Conservation (phyloP, 64 coral and sea anemone genomes). For the Exaiptasia diaphana region DNA sequence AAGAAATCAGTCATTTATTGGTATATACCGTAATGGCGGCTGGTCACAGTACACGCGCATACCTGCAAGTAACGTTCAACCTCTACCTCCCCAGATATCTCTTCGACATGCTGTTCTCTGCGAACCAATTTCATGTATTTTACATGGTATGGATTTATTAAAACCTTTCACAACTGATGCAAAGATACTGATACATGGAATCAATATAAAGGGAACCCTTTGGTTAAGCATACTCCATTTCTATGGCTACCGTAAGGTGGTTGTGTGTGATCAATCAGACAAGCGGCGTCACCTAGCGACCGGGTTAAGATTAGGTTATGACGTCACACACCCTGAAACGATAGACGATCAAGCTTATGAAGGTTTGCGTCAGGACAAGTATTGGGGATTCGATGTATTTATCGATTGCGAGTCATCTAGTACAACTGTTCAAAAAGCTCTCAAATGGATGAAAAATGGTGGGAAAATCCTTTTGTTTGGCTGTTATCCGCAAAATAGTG, state of each 20-base stretch:
- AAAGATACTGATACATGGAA: constrained; percentile 69
- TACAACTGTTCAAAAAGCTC: constrained; percentile 44
- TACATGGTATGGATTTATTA: constrained; percentile 67
- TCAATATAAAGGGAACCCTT: constrained; percentile 68
- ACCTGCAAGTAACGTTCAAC: constrained; percentile 20
- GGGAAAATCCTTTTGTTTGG: constrained; percentile 77
- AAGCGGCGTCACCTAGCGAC: constrained; percentile 58
- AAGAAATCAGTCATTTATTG: constrained; percentile 58
- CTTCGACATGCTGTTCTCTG: constrained; percentile 69
- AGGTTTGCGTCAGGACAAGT: not conserved
- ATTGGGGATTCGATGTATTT: constrained; percentile 87
- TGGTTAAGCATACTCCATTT: constrained; percentile 77
- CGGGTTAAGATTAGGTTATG: constrained; percentile 58
- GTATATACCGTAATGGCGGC: constrained; percentile 89
- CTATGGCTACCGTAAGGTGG: constrained; percentile 90
- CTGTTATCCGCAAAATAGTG: constrained; percentile 43
- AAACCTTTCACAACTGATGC: constrained; percentile 70
- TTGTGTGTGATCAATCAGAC: constrained; percentile 72
- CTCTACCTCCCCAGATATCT: constrained; percentile 68
- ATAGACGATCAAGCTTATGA: constrained; percentile 30
- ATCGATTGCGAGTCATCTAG: constrained; percentile 73
- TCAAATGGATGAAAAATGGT: constrained; percentile 62
- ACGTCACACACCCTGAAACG: constrained; percentile 57
- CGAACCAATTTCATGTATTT: constrained; percentile 77
- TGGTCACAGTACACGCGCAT: constrained; percentile 91